phyloP scores from a whole-genome alignment of 2,888 invertebrate genomes.

The Anoplius nigerrimus region DNA sequence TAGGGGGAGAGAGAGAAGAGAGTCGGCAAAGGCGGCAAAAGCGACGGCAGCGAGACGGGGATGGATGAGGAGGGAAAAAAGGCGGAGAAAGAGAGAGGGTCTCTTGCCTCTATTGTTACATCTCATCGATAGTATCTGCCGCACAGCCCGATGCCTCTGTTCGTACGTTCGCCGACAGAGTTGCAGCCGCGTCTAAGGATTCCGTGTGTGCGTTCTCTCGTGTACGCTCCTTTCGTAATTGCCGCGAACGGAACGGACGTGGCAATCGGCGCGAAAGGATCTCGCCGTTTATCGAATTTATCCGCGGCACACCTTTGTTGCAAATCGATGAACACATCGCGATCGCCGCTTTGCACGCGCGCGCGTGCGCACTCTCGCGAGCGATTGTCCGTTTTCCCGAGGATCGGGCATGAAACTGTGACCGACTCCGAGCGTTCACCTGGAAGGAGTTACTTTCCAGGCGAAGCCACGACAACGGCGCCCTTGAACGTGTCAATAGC shows the following conservation, averaged over 20 bases:
- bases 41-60: slow-evolving; percentile 24
- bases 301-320: slow-evolving; percentile 48
- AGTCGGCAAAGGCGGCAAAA: slow-evolving; percentile 12
- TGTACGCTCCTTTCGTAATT: slow-evolving; percentile 46
- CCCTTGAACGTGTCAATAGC: slow-evolving; percentile 5
- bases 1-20: slow-evolving; percentile 10
- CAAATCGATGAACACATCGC: slow-evolving; percentile 50
- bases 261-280: slow-evolving; percentile 48
- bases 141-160: slow-evolving; percentile 61
- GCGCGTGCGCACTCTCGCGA: slow-evolving; percentile 2
- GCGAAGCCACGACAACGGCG: slow-evolving; percentile 22
- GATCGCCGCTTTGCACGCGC: neutral
- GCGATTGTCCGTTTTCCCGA: slow-evolving; percentile 40
- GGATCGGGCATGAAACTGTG: slow-evolving; percentile 20
- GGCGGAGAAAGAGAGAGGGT: slow-evolving; percentile 18
- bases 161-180: slow-evolving; percentile 52
- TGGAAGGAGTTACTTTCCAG: slow-evolving; percentile 12
- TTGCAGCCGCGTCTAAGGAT: slow-evolving; percentile 47
- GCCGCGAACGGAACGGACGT: slow-evolving; percentile 49
- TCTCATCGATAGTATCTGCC: slow-evolving; percentile 63
- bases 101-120: slow-evolving; percentile 61
- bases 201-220: slow-evolving; percentile 39
- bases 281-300: slow-evolving; percentile 22
- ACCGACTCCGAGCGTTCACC: slow-evolving; percentile 1
- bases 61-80: neutral